Base-by-base conservation (phyloP, 2,888 invertebrate genomes). In the Ernsta delagoae region DNA sequence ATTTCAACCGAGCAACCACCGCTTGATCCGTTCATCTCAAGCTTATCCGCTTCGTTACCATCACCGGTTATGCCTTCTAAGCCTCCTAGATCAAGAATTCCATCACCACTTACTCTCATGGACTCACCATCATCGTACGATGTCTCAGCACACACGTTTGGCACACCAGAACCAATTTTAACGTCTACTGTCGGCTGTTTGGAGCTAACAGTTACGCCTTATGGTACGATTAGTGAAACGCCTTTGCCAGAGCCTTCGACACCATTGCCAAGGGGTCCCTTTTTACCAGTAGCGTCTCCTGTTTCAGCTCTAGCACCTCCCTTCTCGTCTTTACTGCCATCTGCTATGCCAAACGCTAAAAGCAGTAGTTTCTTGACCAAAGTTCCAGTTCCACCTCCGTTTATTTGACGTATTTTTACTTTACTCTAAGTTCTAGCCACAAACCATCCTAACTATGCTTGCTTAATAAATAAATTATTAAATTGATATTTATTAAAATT, bases 371-470 rank as follows among this genome's bases (percentile, higher is more conserved):
- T 80, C 74, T 78, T 89, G 11, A 89, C 80, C 67, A 89, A 87
- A 70, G 85, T 89, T 5, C 86, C 88, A 0, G 85, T 89, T 5
- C 85, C 87, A 0, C 90, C 90, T 0, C 90, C 90, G 1, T 79
- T 79, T 74, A 79, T 89, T 53, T 87, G 80, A 77, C 45, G 3
- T 9, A 9, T 9, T 7, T 41, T 1, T 0, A 8, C 9, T 9
- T 41, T 9, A 43, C 39, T 39, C 6, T 6, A 3, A 36, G 5
- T 36, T 36, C 36, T 24, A 24, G 24, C 24, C 24, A 24, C 3
- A 24, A 24, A 24, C 24, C 24, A 24, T 24, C 24, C 3, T 24
- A 24, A 24, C 24, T 24, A 24, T 24, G 24, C 24, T 24, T 24
- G 24, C 24, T n/a, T n/a, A n/a, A n/a, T n/a, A n/a, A n/a, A n/a